Base-by-base conservation (phyloP, 2,888 invertebrate species). In the Aromia moschata region DNA sequence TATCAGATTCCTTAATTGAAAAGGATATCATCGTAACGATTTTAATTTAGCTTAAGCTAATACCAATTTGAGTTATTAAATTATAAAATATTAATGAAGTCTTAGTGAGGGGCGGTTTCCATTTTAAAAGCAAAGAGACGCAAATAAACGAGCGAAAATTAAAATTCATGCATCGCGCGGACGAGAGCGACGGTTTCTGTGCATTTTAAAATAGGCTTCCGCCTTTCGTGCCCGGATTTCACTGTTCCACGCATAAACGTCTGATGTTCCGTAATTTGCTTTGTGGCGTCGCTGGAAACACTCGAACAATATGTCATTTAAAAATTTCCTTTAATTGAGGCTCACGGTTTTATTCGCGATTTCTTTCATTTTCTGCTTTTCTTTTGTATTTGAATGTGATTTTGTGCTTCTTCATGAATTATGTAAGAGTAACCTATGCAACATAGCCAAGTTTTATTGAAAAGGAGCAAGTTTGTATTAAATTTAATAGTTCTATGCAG, bases 91-190 rank as follows among this genome's bases (percentile, higher is more conserved):
- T 68, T 70, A 69, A 71, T 65, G 69, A 68, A 70, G 68, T 64
- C 64, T 65, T 60, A 66, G 62, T 67, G 64, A 68, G 67, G 68
- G 69, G 67, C 67, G 70, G 70, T 71, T 71, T 71, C 66, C 70
- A 56, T 66, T 69, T 67, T 65, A 61, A 68, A 68, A 58, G 70
- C 62, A 54, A 45, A 65, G 63, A 62, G 64, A 56, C 61, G 63
- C 62, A 69, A 69, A 71, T 69, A 68, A 71, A 70, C 68, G 69
- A 70, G 62, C 57, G 46, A 49, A 62, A 74, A 76, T 76, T 76
- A 76, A 76, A 76, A 76, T 76, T 76, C 75, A 69, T 69, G 65
- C 62, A 64, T 65, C 62, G 65, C 68, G 55, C 62, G 66, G 68
- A 69, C 10, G 46, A 36, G 47, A 68, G 56, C 64, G 69, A 67